Conservation (phyloP, 2,113 vertebrate species). For the Mirounga angustirostris region DNA sequence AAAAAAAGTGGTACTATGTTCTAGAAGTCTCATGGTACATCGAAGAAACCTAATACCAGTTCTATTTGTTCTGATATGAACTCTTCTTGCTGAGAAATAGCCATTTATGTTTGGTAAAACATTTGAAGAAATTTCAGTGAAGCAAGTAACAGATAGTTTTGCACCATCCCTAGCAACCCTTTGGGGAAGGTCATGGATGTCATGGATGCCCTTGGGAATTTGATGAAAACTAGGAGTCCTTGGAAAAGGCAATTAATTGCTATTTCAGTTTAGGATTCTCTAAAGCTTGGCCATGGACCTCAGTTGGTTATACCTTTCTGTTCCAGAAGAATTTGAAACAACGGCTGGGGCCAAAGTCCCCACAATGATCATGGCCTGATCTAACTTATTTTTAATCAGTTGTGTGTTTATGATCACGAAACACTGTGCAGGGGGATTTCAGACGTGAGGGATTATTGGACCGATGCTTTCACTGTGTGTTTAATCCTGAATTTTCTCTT, state of each 20-base stretch:
- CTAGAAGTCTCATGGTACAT: not conserved
- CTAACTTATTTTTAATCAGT: not conserved
- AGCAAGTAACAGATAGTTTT: not conserved
- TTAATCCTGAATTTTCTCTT: slow-evolving; percentile 48
- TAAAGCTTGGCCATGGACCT: not conserved
- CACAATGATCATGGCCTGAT: not conserved
- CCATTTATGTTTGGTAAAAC: slow-evolving; percentile 27
- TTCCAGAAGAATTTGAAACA: slow-evolving; percentile 19
- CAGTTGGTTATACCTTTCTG: not conserved
- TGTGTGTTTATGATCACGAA: not conserved
- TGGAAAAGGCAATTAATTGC: slow-evolving; percentile 27
- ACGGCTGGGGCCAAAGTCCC: not conserved
- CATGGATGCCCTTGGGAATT: not conserved
- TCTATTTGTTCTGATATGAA: slow-evolving; percentile 47
- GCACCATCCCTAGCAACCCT: not conserved
- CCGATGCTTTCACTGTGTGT: not conserved
- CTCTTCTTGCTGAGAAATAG: slow-evolving; percentile 56
- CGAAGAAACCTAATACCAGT: slow-evolving; percentile 8
- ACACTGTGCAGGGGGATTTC: not conserved
- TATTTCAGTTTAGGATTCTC: not conserved
- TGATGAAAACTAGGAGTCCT: not conserved
- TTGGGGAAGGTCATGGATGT: not conserved
- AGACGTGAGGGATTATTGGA: not conserved
- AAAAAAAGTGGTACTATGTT: slow-evolving; percentile 10
- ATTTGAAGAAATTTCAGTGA: slow-evolving; percentile 43